These are phyloP conservation scores for Limosa lapponica DNA, from an alignment of 2,797 vertebrate species.

Conservation along the genomic window DNA sequence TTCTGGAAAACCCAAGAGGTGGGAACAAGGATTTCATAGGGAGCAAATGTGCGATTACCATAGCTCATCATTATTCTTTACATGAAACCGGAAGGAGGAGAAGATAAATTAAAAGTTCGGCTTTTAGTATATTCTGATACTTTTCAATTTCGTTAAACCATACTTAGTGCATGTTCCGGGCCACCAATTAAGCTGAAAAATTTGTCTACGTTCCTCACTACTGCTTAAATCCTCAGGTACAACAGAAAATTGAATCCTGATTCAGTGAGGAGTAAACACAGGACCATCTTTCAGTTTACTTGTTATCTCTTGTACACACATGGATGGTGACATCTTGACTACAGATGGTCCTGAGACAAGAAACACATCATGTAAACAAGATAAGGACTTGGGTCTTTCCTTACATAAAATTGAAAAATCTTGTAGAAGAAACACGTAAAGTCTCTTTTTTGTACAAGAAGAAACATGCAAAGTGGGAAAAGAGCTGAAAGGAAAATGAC, in stretches of 20 bases:
- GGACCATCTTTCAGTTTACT: not conserved
- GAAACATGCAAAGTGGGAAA: fast-evolving
- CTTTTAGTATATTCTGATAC: not conserved
- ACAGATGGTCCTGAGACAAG: not conserved
- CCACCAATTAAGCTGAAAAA: not conserved
- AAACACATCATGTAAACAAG: not conserved
- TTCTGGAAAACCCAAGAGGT: not conserved
- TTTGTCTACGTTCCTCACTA: not conserved
- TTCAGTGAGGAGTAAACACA: not conserved
- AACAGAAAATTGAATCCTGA: not conserved
- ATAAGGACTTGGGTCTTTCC: not conserved
- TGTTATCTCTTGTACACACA: constrained; percentile 36
- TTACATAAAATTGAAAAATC: too few species aligned
- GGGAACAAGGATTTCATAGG: not conserved
- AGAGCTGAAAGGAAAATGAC: not conserved
- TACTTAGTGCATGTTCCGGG: not conserved
- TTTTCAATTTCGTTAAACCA: not conserved
- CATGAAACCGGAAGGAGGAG: not conserved
- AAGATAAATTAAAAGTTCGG: not conserved
- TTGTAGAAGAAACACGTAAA: not conserved
- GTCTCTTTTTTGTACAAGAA: not conserved
- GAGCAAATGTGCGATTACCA: not conserved
- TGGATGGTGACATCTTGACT: not conserved
- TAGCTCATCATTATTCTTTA: not conserved
- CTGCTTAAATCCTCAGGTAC: not conserved